These are phyloP conservation scores for Atherinomorus stipes DNA, from an alignment of 2,113 vertebrate genomes.

Conservation along the genomic window DNA sequence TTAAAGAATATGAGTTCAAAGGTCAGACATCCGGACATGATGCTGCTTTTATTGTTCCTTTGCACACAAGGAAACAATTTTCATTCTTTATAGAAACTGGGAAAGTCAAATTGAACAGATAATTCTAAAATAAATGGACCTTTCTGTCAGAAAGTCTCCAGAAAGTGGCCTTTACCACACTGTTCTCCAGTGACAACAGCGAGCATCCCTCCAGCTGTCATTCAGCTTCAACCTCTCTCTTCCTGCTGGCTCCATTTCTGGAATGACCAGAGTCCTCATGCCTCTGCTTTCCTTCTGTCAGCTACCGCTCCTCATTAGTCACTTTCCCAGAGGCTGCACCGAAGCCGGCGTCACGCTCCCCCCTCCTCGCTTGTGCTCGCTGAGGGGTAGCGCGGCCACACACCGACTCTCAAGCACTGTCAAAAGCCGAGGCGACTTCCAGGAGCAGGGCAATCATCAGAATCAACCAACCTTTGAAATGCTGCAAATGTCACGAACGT, in stretches of 20 bases:
- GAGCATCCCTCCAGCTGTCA: conserved; percentile 20
- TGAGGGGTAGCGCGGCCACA: conserved; percentile 51
- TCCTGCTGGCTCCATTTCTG: conserved; percentile 53
- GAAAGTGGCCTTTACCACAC: too few species aligned
- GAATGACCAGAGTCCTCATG: conserved; percentile 31
- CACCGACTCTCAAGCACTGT: conserved; percentile 48
- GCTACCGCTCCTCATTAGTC: conserved; percentile 74
- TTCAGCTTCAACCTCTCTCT: conserved; percentile 21
- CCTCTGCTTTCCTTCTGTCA: conserved; percentile 54
- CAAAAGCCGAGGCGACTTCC: conserved; percentile 35
- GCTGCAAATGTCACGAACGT: conserved; percentile 44
- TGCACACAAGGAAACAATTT: too few species aligned
- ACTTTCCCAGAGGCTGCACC: conserved; percentile 49
- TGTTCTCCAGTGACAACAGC: conserved; percentile 7
- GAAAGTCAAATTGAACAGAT: too few species aligned
- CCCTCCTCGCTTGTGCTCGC: conserved; percentile 31
- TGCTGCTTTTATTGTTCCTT: neutral
- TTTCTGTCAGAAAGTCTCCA: conserved; percentile 25
- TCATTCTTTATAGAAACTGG: too few species aligned
- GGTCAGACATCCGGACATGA: neutral
- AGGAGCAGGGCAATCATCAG: conserved; percentile 56
- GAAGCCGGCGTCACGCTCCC: conserved; percentile 36
- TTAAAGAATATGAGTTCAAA: neutral
- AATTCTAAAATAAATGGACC: conserved; percentile 14
- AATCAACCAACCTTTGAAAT: conserved; percentile 64